Evolutionary conservation across 2,797 vertebrate species (phyloP), one percentile per base, ranked within the genome.

Genomic region (Schizothorax lantsangensis): DNA sequence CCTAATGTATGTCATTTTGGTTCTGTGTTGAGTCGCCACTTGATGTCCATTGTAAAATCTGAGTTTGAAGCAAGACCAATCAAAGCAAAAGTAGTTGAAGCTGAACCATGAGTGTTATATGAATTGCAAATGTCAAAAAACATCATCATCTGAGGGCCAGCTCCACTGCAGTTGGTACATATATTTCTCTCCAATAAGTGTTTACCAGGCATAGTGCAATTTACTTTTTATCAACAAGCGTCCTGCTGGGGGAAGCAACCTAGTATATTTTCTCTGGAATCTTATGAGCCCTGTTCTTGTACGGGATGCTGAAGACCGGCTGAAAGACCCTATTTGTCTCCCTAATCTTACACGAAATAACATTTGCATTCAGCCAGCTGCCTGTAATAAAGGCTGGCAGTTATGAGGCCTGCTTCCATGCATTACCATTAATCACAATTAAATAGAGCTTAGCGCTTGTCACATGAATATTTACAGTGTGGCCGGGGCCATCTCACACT

Each of bases 351-450:
- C 93, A 90, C 88, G 72, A 93, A 89, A 94, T 92, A 94, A 93
- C 93, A 93, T 95, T 93, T 93, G 91, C 89, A 90, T 92, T 92
- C 91, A 91, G 90, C 90, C 90, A 91, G 90, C 91, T 92, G 91
- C 89, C 90, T 90, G 89, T 92, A 91, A 92, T 91, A 91, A 90
- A 89, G 88, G 87, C 88, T 92, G 91, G 91, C 91, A 92, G 91
- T 92, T 91, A 90, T 91, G 91, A 90, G 91, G 81, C 86, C 89
- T 80, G 86, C 88, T 88, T 62, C 26, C 36, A 81, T 91, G 92
- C 93, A 93, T 94, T 92, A 93, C 91, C 93, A 95, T 96, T 95
- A 91, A 95, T 96, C 95, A 95, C 94, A 94, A 94, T 96, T 95
- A 95, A 95, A 92, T 91, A 88, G 89, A 81, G 92, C 93, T 95